A percentile compares a stretch with the other conserved stretches of the same genome.
These are phyloP conservation scores for Cuniculus paca DNA, from an alignment of 2,797 vertebrate species.

Conservation along the genomic window DNA sequence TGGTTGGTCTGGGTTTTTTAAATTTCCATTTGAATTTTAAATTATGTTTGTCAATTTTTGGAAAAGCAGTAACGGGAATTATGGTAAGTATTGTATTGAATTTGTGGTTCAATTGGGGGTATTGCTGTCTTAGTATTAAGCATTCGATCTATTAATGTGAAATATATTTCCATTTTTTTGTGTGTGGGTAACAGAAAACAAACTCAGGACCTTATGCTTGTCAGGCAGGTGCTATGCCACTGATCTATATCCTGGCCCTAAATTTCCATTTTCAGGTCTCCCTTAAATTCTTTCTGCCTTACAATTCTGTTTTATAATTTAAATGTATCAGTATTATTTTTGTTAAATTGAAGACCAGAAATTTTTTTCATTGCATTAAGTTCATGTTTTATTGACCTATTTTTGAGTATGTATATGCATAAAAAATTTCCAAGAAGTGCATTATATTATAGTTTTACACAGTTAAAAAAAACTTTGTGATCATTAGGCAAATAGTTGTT, in stretches of 20 bases:
- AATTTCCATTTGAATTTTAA: slow-evolving; percentile 38
- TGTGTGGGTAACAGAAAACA: no score
- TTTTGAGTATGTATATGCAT: slow-evolving; percentile 19
- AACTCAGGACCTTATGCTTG: no score
- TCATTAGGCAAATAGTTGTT: neutral
- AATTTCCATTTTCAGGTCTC: slow-evolving; percentile 37
- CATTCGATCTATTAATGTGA: no score
- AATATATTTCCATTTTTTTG: neutral
- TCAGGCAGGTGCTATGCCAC: no score
- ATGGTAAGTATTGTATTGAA: neutral
- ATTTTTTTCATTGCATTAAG: slow-evolving; percentile 12
- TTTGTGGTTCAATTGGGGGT: neutral
- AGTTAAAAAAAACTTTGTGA: neutral
- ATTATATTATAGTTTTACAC: neutral
- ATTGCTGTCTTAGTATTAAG: neutral
- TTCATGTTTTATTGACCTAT: slow-evolving; percentile 17
- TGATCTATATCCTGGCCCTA: neutral
- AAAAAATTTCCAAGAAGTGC: slow-evolving; percentile 33
- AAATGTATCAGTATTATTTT: neutral
- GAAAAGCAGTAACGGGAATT: neutral
- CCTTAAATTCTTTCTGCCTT: slow-evolving; percentile 24
- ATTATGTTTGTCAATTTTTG: neutral
- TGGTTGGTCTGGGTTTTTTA: neutral
- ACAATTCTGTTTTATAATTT: slow-evolving; percentile 14
- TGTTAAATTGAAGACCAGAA: neutral